A percentile compares a stretch with the other conserved stretches of the same genome.
phyloP scores from a whole-genome alignment of 2,113 vertebrate species.

The Panurus biarmicus region DNA sequence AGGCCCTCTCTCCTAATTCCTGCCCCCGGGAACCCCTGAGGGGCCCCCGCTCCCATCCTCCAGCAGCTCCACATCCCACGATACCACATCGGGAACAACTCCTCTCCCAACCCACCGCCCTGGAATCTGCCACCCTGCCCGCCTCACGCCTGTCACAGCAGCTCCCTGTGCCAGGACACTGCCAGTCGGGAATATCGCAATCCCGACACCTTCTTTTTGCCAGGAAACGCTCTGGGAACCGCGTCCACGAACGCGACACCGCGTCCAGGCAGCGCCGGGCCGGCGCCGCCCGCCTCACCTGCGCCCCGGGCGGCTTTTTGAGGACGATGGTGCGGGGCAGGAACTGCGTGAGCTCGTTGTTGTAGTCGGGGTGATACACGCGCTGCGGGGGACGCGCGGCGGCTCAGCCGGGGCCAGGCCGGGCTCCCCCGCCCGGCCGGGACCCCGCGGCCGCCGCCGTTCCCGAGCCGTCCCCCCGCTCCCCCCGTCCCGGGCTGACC shows the following conservation, averaged over 20 bases:
- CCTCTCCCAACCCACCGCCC: too few species aligned
- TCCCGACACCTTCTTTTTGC: neutral
- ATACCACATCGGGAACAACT: accelerated
- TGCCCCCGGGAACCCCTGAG: accelerated
- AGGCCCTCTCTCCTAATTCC: neutral
- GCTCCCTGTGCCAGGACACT: neutral
- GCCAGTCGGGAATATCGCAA: neutral
- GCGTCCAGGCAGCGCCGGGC: neutral
- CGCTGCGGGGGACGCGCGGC: constrained; percentile 65
- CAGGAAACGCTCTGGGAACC: neutral
- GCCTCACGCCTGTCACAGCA: neutral
- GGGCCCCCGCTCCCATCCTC: neutral
- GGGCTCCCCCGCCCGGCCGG: neutral
- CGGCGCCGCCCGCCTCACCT: constrained; percentile 47
- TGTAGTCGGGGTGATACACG: constrained; percentile 93
- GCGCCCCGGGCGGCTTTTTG: constrained; percentile 92
- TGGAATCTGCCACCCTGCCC: neutral
- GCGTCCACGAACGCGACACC: neutral
- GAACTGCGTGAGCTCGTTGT: constrained; percentile 95
- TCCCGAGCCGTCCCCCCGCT: neutral
- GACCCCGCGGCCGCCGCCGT: neutral
- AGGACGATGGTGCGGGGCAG: constrained; percentile 86
- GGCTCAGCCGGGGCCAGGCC: neutral
- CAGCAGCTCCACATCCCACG: neutral
- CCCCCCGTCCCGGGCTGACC: constrained; percentile 46